A percentile compares a stretch with the other conserved stretches of the same genome.
Evolutionary conservation across 2,888 invertebrate genomes (phyloP).

Genomic region (Tachina fera): DNA sequence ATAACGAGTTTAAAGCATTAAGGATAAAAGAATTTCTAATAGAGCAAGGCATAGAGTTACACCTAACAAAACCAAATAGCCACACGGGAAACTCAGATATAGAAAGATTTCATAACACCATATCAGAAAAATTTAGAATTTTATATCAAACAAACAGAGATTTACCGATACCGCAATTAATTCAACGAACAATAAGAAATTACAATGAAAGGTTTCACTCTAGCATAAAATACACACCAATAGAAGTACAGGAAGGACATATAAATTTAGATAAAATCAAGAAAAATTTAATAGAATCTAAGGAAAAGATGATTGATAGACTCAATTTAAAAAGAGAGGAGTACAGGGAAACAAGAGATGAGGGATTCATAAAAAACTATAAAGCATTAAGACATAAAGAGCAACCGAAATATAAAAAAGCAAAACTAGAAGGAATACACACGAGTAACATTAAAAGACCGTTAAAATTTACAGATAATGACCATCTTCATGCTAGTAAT

Average conservation of each 20-base stretch:
- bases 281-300: too few relatives aligned
- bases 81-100: neutral
- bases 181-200: too few relatives aligned
- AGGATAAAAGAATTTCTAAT: constrained; percentile 4
- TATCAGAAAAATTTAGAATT: too few relatives aligned
- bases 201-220: too few relatives aligned
- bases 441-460: neutral
- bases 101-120: too few relatives aligned
- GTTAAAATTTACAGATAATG: neutral
- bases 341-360: neutral
- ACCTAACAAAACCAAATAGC: neutral
- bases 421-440: neutral
- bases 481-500: neutral
- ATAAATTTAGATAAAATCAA: too few relatives aligned
- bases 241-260: too few relatives aligned
- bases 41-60: neutral
- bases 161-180: too few relatives aligned
- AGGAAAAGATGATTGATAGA: too few relatives aligned
- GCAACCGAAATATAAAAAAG: neutral
- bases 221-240: too few relatives aligned
- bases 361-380: neutral
- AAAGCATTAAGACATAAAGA: neutral
- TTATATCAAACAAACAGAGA: too few relatives aligned
- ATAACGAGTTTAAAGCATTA: neutral
- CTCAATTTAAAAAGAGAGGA: too few relatives aligned